A percentile compares a stretch with the other conserved stretches of the same genome.
Evolutionary conservation across 2,113 vertebrate genomes (phyloP).

Genomic region (Hippocampus zosterae): DNA sequence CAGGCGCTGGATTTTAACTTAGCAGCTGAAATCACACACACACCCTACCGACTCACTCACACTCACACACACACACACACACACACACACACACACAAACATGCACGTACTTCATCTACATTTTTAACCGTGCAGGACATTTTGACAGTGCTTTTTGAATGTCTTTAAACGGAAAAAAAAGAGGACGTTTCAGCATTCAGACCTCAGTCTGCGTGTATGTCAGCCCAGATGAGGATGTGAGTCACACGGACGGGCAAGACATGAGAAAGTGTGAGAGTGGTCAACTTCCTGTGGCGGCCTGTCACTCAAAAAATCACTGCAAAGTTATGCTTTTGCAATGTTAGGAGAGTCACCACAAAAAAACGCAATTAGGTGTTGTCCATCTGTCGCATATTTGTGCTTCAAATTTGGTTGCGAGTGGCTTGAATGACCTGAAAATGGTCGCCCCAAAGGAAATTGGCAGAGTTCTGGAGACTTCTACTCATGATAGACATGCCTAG

Average conservation of each 20-base stretch:
- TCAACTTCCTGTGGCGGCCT: neutral
- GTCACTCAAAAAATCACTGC: neutral
- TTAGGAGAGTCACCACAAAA: neutral
- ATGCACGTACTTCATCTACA: slow-evolving; percentile 9
- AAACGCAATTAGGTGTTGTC: neutral
- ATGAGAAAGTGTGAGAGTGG: neutral
- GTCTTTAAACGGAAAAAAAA: slow-evolving; percentile 3
- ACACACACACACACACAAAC: slow-evolving; percentile 6
- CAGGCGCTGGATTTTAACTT: slow-evolving; percentile 20
- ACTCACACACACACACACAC: slow-evolving; percentile 6
- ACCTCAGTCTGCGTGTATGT: slow-evolving; percentile 22
- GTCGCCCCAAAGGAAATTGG: neutral
- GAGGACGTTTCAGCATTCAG: slow-evolving; percentile 20
- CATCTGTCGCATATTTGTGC: neutral
- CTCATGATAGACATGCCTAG: neutral
- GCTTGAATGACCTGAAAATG: neutral
- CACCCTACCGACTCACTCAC: slow-evolving; percentile 2
- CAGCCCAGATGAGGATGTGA: neutral
- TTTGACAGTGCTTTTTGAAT: slow-evolving; percentile 14
- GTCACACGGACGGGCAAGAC: neutral
- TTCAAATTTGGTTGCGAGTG: neutral
- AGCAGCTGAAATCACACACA: slow-evolving; percentile 34
- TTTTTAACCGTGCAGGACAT: slow-evolving; percentile 28
- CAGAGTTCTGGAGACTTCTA: neutral
- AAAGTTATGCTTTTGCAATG: neutral